Evolutionary conservation across 2,797 vertebrate genomes (phyloP).

Genomic region (Serranus cabrilla): DNA sequence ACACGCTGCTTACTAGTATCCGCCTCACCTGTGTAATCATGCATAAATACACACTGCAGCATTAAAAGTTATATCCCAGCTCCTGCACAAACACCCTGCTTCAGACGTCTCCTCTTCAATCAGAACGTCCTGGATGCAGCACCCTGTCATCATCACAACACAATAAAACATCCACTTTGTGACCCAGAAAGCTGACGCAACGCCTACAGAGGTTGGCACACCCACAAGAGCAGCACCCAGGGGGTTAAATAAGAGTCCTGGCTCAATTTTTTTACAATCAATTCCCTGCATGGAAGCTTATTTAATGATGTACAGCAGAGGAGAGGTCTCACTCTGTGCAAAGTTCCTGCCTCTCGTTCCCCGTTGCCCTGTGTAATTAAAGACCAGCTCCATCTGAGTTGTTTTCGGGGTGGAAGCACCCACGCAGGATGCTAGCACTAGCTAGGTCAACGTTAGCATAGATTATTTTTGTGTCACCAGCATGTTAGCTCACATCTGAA

Average conservation of each 20-base stretch:
- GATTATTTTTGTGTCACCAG: too few relatives aligned
- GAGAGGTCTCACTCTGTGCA: constrained; percentile 37
- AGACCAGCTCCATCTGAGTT: too few relatives aligned
- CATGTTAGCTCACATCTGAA: too few relatives aligned
- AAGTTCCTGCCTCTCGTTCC: background rate
- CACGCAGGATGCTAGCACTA: too few relatives aligned
- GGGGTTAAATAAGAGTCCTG: constrained; percentile 27
- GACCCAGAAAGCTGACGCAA: constrained; percentile 51
- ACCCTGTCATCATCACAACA: constrained; percentile 47
- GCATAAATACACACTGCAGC: constrained; percentile 48
- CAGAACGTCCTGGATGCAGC: constrained; percentile 28
- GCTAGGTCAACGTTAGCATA: too few relatives aligned
- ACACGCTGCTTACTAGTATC: constrained; percentile 2
- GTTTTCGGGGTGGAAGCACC: too few relatives aligned
- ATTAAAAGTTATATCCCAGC: constrained; percentile 22
- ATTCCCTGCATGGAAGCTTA: constrained; percentile 15
- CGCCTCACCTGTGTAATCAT: constrained; percentile 43
- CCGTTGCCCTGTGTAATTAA: background rate
- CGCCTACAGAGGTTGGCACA: constrained; percentile 39
- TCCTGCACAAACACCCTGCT: constrained; percentile 45
- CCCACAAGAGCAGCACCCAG: constrained; percentile 14
- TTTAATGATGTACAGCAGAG: constrained; percentile 27
- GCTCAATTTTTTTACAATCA: constrained; percentile 50
- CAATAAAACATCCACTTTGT: constrained; percentile 44
- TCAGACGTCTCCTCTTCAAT: constrained; percentile 55